Evolutionary conservation across 2,113 vertebrate genomes (phyloP), one percentile per base, ranked within the genome.

Genomic region (Hyaena hyaena): DNA sequence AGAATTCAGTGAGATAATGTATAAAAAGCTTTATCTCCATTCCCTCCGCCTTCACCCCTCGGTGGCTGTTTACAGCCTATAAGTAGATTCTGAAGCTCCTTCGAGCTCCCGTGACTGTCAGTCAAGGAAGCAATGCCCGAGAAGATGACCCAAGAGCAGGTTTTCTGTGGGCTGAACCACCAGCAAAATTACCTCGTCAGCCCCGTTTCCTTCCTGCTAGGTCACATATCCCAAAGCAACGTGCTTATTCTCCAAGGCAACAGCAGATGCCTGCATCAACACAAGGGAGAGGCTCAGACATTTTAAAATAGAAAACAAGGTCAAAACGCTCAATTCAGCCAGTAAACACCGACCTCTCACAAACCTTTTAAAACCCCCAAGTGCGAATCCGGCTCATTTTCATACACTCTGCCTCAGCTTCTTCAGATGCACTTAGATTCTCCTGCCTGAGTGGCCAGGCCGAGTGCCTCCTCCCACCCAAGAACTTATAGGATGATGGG

Each of bases 301-400:
- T 81, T 97, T 93, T 92, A 96, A 96, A 98, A 96, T 24, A 97
- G 86, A 97, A 93, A 97, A 92, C n/a, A 97, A 97, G 73, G 58
- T 81, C 50, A 86, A 82, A 90, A 88, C 92, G 69, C 69, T 81
- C 83, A 53, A 35, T 95, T 73, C 73, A 31, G 65, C 66, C 66
- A 73, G 58, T n/a, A 71, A 87, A 69, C 81, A 53, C 63, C 88
- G 88, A 93, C 61, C 31, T 79, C 66, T 96, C 82, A 89, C 28
- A 92, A 83, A 87, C 53, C 69, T 88, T 97, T 74, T 71, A 16
- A 92, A 92, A 90, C 45, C 39, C 26, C 73, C 26, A 31, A 86
- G 63, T 76, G 16, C 53, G 92, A 63, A 43, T 77, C 4, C 61
- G 43, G n/a, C 43, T 93, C 69, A 69, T 95, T 92, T 95, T 95